phyloP scores from a whole-genome alignment of 2,888 invertebrate species.

The Orchestes rusci region DNA sequence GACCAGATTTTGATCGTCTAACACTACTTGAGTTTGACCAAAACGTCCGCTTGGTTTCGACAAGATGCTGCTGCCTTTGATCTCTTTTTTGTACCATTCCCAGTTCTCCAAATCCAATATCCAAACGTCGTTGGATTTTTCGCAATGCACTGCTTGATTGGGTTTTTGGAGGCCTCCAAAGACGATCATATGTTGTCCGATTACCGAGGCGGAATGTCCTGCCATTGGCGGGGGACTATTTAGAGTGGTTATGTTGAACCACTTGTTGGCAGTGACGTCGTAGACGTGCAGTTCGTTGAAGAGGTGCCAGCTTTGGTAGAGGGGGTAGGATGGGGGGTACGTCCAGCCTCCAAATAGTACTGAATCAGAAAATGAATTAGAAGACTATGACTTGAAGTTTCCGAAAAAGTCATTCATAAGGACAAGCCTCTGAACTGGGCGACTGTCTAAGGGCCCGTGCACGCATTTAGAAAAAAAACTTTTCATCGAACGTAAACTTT shows the following conservation, averaged over 20 bases:
- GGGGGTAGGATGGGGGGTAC: conserved; percentile 79
- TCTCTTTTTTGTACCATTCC: conserved; percentile 71
- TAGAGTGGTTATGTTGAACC: conserved; percentile 56
- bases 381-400: too few species aligned
- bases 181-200: conserved; percentile 73
- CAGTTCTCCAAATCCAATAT: conserved; percentile 71
- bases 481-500: too few species aligned
- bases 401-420: too few species aligned
- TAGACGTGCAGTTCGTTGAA: conserved; percentile 91
- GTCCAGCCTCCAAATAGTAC: conserved; percentile 91
- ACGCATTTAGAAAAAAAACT: too few species aligned
- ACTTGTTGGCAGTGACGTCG: conserved; percentile 71
- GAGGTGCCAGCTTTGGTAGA: conserved; percentile 77
- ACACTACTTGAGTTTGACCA: conserved; percentile 83
- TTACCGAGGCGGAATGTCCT: conserved; percentile 87
- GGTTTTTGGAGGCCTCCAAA: conserved; percentile 50
- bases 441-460: too few species aligned
- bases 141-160: conserved; percentile 40
- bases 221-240: conserved; percentile 70
- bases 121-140: conserved; percentile 78
- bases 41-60: conserved; percentile 51
- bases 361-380: too few species aligned
- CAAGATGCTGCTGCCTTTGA: conserved; percentile 36
- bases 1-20: conserved; percentile 72
- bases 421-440: too few species aligned